Evolutionary conservation across 1,140 invertebrate genomes (phyloP).

Genomic region (Procambarus clarkii): DNA sequence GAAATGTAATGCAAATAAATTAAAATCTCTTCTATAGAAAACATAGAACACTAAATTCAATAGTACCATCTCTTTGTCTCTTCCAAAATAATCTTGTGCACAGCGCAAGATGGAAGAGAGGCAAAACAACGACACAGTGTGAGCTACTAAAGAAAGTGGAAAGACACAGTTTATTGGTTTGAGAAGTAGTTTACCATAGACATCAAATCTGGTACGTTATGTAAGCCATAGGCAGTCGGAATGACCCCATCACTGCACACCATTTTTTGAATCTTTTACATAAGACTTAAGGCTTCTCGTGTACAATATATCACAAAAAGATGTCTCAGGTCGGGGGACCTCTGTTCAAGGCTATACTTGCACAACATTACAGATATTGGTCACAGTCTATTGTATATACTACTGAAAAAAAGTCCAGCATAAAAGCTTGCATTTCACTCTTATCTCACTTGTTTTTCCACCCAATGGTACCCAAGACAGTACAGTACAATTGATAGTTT

Average conservation of each 20-base stretch:
- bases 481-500: conserved; percentile 26
- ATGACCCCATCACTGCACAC: conserved; percentile 10
- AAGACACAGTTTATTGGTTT: conserved; percentile 50
- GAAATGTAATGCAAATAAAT: conserved; percentile 70
- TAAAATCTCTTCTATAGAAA: conserved; percentile 69
- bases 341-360: conserved; percentile 20
- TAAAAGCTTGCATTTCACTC: conserved; percentile 56
- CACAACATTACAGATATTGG: conserved; percentile 47
- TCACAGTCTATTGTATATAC: conserved; percentile 52
- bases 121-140: conserved; percentile 60
- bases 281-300: not conserved
- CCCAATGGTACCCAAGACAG: conserved; percentile 2
- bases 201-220: conserved; percentile 38
- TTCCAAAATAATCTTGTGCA: conserved; percentile 69
- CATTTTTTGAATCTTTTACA: not conserved
- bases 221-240: conserved; percentile 13
- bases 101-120: conserved; percentile 69
- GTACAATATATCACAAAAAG: not conserved
- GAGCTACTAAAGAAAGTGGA: conserved; percentile 64
- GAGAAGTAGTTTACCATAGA: conserved; percentile 51
- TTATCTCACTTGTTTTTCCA: conserved; percentile 53
- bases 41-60: conserved; percentile 64
- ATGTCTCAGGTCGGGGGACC: conserved; percentile 18
- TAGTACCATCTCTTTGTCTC: conserved; percentile 67
- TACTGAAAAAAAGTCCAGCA: conserved; percentile 49